phyloP scores from a whole-genome alignment of 2,797 vertebrate genomes.

The Arctocebus calabarensis region DNA sequence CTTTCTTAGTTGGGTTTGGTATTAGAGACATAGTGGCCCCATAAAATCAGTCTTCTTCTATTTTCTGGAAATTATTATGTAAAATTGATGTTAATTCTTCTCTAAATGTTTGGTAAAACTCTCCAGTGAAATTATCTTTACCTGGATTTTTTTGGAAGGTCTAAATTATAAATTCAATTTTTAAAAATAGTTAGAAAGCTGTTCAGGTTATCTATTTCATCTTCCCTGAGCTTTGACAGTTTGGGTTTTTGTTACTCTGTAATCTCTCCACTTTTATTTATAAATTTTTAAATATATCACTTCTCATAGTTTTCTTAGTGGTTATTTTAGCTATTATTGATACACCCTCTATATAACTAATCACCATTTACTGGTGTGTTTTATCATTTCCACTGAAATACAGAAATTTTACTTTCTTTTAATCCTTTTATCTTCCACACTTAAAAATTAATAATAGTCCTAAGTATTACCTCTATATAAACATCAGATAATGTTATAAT shows the following conservation, averaged over 20 bases:
- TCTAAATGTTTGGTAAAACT: no score
- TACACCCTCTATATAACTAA: neutral
- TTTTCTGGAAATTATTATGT: no score
- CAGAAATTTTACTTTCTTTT: neutral
- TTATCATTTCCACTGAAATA: neutral
- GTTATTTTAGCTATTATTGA: neutral
- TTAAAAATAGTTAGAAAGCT: no score
- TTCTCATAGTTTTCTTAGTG: neutral
- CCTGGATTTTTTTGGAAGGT: no score
- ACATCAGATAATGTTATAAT: neutral
- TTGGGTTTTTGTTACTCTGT: neutral
- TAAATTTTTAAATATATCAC: neutral
- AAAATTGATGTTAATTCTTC: no score
- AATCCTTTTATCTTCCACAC: neutral
- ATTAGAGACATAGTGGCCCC: no score
- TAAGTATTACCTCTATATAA: neutral
- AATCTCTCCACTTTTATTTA: neutral
- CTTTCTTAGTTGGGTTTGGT: no score
- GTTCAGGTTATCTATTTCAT: no score
- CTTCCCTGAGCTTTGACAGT: no score
- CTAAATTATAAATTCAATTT: no score
- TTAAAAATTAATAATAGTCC: neutral
- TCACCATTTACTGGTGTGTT: neutral
- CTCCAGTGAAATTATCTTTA: no score
- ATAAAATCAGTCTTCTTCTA: no score